Base-by-base conservation (phyloP, 1,140 invertebrate genomes). In the Magallana angulata region DNA sequence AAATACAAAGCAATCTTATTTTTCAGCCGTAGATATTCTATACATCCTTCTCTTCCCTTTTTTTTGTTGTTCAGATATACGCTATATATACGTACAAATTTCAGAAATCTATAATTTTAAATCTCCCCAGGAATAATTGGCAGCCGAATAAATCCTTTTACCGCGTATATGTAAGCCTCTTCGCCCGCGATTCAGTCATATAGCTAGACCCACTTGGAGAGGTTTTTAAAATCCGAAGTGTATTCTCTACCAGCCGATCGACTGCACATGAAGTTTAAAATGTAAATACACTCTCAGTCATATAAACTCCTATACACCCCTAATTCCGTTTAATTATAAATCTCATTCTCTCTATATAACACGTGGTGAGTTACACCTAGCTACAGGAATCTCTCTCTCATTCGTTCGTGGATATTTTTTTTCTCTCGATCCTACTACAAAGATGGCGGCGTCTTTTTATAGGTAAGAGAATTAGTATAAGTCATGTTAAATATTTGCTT, bases 91-190 rank as follows among this genome's bases (percentile, higher is more conserved):
- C 68, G 18, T 76, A 18, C 68, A 24, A 76, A 76, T 76, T 76
- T 76, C 68, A 76, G 24, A 76, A 76, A 76, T 76, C 68, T 76
- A 76, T 76, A 76, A 76, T 76, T 76, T 48, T 76, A 76, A 76
- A 76, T 76, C 68, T 76, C 68, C 68, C 30, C 36, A 11, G 24
- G 68, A 24, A 36, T 76, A 76, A 76, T 76, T 76, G 68, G 36
- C 68, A 30, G 18, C 5, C 68, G 12, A 9, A 30, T 12, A 76
- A 76, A 76, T 76, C 68, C 68, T 30, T 30, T 24, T 76, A 18
- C 36, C 24, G 36, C 68, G 24, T 76, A 36, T 18, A 64, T 48
- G 36, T 36, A 76, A 76, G 68, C 68, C 24, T 76, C 24, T 76
- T 5, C 7, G 24, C 11, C 68, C 1, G 68, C 7, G 6, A 48